These are phyloP conservation scores for Cantharis nigra DNA, from an alignment of 2,888 invertebrate species.

Conservation along the genomic window DNA sequence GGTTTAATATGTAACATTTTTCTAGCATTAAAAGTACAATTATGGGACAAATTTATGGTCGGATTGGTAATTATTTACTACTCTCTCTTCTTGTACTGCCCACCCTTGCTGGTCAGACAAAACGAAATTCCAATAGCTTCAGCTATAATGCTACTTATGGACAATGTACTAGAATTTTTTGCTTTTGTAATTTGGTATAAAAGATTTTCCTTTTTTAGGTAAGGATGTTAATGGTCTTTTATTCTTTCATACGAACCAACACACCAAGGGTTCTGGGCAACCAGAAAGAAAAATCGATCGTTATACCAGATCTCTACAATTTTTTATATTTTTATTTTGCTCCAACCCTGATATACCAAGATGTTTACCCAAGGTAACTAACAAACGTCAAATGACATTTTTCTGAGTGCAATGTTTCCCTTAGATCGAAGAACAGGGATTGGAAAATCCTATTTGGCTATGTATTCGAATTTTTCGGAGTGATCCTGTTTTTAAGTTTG, in stretches of 20 bases:
- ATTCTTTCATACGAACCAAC: constrained; percentile 79
- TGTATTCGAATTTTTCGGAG: constrained; percentile 74
- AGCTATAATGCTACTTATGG: not conserved
- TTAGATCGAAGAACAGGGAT: constrained; percentile 70
- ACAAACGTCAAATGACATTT: not conserved
- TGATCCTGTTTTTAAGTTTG: constrained; percentile 80
- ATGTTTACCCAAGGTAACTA: constrained; percentile 78
- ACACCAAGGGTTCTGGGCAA: constrained; percentile 62
- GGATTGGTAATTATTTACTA: not conserved
- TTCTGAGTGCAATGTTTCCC: constrained; percentile 35
- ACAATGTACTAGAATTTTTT: not conserved
- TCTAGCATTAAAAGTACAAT: not conserved
- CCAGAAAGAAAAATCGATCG: constrained; percentile 53
- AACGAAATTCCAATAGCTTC: not conserved
- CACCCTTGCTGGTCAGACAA: not conserved
- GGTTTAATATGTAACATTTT: not conserved
- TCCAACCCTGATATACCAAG: constrained; percentile 85
- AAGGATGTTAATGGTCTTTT: constrained; percentile 84
- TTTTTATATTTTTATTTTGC: constrained; percentile 87
- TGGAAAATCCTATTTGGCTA: constrained; percentile 76
- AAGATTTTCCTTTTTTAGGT: constrained; percentile 56
- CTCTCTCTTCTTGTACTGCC: not conserved
- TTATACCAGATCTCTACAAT: constrained; percentile 66
- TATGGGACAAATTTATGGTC: not conserved
- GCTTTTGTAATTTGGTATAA: no score